phyloP scores from a whole-genome alignment of 2,113 vertebrate species.

The Brachirus orientalis region DNA sequence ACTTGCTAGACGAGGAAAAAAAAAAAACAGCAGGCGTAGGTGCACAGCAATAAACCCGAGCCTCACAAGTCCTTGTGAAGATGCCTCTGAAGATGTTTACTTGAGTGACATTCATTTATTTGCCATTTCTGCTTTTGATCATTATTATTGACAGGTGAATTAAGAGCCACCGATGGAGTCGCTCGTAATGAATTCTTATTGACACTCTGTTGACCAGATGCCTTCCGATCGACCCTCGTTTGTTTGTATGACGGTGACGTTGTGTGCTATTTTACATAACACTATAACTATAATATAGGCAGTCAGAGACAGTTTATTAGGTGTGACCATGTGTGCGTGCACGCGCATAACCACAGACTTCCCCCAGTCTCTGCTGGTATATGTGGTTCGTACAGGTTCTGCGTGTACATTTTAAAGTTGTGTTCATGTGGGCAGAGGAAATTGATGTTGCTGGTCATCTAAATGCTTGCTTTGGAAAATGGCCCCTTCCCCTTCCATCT shows the following conservation, averaged over 20 bases:
- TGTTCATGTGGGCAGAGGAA: slow-evolving; percentile 8
- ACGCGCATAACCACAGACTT: neutral
- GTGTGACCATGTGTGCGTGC: neutral
- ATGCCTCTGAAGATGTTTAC: no score
- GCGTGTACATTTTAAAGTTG: neutral
- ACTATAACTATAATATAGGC: no score
- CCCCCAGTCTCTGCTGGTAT: neutral
- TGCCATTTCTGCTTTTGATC: neutral
- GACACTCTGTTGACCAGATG: no score
- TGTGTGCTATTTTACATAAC: no score
- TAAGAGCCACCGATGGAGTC: neutral
- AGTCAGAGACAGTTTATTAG: neutral
- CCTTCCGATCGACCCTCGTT: neutral
- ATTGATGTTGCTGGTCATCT: neutral
- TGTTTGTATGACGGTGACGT: neutral
- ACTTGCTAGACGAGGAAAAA: no score
- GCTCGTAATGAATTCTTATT: neutral
- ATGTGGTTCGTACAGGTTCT: neutral
- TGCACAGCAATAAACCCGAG: no score
- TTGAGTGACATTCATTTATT: slow-evolving; percentile 11
- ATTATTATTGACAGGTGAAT: slow-evolving; percentile 13
- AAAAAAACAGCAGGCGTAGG: no score
- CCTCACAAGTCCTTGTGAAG: no score
- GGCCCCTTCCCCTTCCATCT: slow-evolving; percentile 11
- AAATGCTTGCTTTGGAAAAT: slow-evolving; percentile 22